phyloP scores from a whole-genome alignment of 2,888 invertebrate species.

The Nomada hirtipes region DNA sequence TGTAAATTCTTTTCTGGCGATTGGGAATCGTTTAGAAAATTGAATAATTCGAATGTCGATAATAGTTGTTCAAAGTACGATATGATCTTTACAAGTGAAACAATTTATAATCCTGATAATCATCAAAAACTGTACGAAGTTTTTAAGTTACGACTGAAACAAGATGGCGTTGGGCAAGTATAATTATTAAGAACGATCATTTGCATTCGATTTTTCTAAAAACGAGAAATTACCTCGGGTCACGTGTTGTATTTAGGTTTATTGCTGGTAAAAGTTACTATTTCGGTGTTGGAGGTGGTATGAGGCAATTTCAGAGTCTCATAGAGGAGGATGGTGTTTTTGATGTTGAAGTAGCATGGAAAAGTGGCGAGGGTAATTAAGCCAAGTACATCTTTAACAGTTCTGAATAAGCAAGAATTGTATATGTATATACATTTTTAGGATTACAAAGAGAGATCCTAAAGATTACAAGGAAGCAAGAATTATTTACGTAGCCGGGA shows the following conservation, averaged over 20 bases:
- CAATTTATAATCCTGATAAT: constrained; percentile 94
- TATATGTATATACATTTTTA: constrained; percentile 55
- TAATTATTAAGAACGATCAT: neutral
- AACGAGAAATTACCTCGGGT: neutral
- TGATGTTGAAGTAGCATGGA: constrained; percentile 87
- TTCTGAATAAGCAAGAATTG: constrained; percentile 5
- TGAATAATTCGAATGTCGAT: constrained; percentile 79
- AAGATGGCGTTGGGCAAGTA: constrained; percentile 60
- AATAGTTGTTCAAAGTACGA: constrained; percentile 88
- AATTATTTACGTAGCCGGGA: neutral
- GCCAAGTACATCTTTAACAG: neutral
- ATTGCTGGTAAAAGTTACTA: constrained; percentile 96
- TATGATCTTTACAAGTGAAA: constrained; percentile 95
- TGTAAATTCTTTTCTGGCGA: constrained; percentile 89
- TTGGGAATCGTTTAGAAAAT: constrained; percentile 88
- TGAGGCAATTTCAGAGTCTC: constrained; percentile 90
- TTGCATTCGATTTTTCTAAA: neutral
- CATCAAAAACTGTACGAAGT: constrained; percentile 91
- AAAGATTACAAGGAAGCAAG: constrained; percentile 53
- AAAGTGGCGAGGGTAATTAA: constrained; percentile 86
- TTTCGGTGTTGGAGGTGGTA: constrained; percentile 97
- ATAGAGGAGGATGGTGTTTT: constrained; percentile 87
- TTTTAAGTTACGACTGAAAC: constrained; percentile 87
- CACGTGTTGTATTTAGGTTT: constrained; percentile 84
- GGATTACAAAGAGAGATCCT: constrained; percentile 77